These are phyloP conservation scores for Lophotis ruficrista DNA, from an alignment of 2,113 vertebrate species.

Conservation along the genomic window DNA sequence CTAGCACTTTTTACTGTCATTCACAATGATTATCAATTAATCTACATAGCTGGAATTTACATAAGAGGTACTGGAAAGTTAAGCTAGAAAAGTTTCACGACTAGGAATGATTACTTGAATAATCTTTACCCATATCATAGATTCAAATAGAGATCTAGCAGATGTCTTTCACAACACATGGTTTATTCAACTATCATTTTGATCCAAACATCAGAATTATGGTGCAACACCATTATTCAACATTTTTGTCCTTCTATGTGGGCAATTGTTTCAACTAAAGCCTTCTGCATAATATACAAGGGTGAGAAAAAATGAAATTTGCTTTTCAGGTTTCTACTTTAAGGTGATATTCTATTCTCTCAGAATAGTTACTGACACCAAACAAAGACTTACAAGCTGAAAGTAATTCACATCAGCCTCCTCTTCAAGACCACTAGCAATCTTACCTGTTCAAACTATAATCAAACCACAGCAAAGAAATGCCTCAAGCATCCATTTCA, in stretches of 20 bases:
- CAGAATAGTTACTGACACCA: not conserved
- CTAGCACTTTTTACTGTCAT: not conserved
- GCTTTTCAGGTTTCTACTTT: not conserved
- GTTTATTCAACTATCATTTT: not conserved
- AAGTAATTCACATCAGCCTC: not conserved
- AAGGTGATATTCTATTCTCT: not conserved
- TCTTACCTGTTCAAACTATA: not conserved
- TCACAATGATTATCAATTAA: conserved; percentile 13
- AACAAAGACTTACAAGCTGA: not conserved
- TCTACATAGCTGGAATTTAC: not conserved
- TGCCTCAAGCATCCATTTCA: not conserved
- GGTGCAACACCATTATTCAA: not conserved
- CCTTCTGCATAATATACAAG: not conserved
- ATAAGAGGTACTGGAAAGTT: not conserved
- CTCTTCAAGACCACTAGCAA: not conserved
- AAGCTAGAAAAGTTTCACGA: not conserved
- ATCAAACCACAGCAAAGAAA: not conserved
- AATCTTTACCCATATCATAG: not conserved
- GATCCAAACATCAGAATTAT: not conserved
- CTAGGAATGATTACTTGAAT: not conserved
- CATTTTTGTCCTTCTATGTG: not conserved
- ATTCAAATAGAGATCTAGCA: not conserved
- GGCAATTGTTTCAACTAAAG: not conserved
- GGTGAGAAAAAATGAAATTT: not conserved
- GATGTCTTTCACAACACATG: not conserved